Conservation (phyloP, 2,888 invertebrate genomes). For the Heterodera filipjevi region DNA sequence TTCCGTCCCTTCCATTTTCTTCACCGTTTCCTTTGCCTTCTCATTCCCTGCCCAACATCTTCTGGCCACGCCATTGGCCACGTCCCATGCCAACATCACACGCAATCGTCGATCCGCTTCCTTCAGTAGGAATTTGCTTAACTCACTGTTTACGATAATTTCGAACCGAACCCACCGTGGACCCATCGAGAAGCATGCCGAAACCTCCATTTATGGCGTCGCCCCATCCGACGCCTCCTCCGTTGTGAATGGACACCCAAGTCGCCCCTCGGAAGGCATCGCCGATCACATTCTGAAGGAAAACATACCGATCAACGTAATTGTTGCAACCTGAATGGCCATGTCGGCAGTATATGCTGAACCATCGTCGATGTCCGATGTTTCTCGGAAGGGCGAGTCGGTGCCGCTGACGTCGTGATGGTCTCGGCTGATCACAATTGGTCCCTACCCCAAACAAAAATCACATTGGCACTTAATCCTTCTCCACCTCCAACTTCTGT, state of each 20-base stretch:
- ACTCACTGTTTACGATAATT: too few relatives aligned
- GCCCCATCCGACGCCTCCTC: conserved; percentile 69
- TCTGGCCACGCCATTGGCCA: conserved; percentile 71
- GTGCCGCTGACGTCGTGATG: conserved; percentile 74
- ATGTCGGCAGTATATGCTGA: conserved; percentile 72
- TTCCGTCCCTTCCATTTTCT: conserved; percentile 68
- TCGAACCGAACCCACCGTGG: conserved; percentile 43
- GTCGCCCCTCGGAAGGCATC: conserved; percentile 72
- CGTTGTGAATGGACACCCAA: conserved; percentile 70
- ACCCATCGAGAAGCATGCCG: conserved; percentile 72
- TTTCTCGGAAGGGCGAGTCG: conserved; percentile 73
- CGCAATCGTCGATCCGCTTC: conserved; percentile 68
- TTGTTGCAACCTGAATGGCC: conserved; percentile 68
- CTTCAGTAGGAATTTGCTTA: conserved; percentile 43
- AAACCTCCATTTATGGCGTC: conserved; percentile 74
- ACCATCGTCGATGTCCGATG: conserved; percentile 73
- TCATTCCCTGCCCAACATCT: conserved; percentile 72
- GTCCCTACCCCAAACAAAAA: conserved; percentile 65
- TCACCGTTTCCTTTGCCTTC: conserved; percentile 70
- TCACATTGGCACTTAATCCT: too few relatives aligned
- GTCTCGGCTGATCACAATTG: conserved; percentile 72
- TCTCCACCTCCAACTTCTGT: conserved; percentile 44
- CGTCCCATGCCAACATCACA: conserved; percentile 72
- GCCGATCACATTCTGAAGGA: conserved; percentile 68
- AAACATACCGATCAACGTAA: conserved; percentile 69